Evolutionary conservation across 2,797 vertebrate genomes (phyloP).

Genomic region (Natrix natrix): DNA sequence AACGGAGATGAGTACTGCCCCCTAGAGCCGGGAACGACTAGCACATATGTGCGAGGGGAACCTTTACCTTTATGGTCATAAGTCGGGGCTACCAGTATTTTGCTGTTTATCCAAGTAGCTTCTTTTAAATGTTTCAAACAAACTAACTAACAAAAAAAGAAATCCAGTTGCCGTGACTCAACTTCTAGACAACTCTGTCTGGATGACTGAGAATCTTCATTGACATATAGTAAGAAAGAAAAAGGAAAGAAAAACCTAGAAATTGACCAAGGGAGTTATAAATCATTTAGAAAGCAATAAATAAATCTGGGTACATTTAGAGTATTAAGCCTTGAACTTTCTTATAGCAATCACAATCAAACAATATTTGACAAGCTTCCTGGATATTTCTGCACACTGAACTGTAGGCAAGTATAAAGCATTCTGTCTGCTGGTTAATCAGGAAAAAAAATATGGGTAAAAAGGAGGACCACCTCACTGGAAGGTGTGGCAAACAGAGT

Average conservation of each 20-base stretch:
- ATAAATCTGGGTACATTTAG: not conserved
- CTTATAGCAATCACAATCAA: not conserved
- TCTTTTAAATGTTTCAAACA: not conserved
- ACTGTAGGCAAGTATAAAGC: not conserved
- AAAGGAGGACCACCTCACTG: not conserved
- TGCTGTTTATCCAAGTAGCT: not conserved
- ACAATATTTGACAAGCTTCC: not conserved
- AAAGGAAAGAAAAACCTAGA: not conserved
- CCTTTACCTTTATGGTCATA: not conserved
- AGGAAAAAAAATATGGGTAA: not conserved
- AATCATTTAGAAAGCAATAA: not conserved
- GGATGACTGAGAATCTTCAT: not conserved
- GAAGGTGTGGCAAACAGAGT: not conserved
- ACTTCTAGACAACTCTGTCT: not conserved
- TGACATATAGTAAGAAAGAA: not conserved
- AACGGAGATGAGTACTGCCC: too few species aligned
- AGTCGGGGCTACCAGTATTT: not conserved
- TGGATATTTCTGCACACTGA: not conserved
- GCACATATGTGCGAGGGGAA: too few species aligned
- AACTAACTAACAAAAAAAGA: not conserved
- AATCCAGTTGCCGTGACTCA: not conserved
- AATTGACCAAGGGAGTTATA: not conserved
- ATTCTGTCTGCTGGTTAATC: not conserved
- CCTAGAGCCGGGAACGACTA: too few species aligned
- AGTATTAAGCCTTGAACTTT: not conserved